Percentiles rank a stretch among this genome's conserved stretches.
These are phyloP conservation scores for Parotia lawesii DNA, from an alignment of 2,113 vertebrate species.

Conservation along the genomic window DNA sequence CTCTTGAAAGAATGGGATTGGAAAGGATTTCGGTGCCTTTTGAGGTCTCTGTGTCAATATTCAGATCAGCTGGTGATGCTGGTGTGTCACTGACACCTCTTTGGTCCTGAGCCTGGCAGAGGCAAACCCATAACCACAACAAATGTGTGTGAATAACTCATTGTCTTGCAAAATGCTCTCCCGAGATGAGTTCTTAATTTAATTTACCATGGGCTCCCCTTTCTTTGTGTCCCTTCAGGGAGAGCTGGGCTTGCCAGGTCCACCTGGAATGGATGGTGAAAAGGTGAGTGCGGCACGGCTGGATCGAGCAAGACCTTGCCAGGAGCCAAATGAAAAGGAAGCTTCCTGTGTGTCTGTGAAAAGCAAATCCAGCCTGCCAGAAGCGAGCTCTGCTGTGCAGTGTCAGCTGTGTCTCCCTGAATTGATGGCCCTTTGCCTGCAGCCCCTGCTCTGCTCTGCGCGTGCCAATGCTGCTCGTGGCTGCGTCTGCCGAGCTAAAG, in stretches of 20 bases:
- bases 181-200: not conserved
- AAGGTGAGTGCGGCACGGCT: conserved; percentile 68
- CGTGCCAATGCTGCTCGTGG: accelerated
- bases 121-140: not conserved
- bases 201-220: not conserved
- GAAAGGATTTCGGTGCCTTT: not conserved
- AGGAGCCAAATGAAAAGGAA: not conserved
- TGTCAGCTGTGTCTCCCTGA: not conserved
- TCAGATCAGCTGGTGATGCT: not conserved
- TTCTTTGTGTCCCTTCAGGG: conserved; percentile 71
- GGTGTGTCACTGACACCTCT: not conserved
- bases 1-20: not conserved
- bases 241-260: conserved; percentile 87
- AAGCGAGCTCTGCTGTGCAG: not conserved
- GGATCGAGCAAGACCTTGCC: accelerated
- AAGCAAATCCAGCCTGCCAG: not conserved
- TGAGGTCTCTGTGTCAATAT: not conserved
- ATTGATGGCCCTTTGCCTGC: not conserved
- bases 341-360: not conserved
- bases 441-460: not conserved
- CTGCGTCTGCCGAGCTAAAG: accelerated
- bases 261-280: conserved; percentile 84
- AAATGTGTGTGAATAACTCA: accelerated
- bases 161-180: not conserved
- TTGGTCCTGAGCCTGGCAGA: not conserved